Evolutionary conservation across 2,113 vertebrate species (phyloP).

Genomic region (Lepisosteus oculatus): DNA sequence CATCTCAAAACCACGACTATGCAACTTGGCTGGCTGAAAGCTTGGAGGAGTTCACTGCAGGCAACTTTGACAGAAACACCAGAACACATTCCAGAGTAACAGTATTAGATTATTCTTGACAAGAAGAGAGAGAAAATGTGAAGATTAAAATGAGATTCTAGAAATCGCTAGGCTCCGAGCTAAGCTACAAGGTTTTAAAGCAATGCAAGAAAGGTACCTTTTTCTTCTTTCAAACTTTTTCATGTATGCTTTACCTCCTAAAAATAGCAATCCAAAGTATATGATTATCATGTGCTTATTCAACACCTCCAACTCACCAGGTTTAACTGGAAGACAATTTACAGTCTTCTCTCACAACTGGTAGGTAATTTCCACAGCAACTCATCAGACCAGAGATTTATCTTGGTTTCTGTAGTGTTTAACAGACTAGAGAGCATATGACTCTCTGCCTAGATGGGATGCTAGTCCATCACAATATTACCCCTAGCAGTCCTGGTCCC

Average conservation of each 20-base stretch:
- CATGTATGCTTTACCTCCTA: too few relatives aligned
- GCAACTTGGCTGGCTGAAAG: conserved; percentile 16
- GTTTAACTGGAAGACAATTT: conserved; percentile 33
- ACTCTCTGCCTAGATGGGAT: too few relatives aligned
- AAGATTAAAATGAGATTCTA: neutral
- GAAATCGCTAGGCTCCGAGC: neutral
- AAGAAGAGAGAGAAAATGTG: neutral
- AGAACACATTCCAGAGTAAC: conserved; percentile 27
- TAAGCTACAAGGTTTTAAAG: conserved; percentile 17
- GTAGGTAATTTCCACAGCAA: neutral
- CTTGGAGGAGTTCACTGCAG: conserved; percentile 9
- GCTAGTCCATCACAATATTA: too few relatives aligned
- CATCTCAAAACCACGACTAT: conserved; percentile 20
- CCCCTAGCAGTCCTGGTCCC: too few relatives aligned
- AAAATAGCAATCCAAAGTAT: too few relatives aligned
- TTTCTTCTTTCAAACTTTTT: too few relatives aligned
- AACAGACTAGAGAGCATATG: too few relatives aligned
- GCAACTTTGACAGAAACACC: conserved; percentile 15
- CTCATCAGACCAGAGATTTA: too few relatives aligned
- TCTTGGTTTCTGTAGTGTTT: too few relatives aligned
- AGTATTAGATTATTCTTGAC: conserved; percentile 25
- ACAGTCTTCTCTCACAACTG: conserved; percentile 51
- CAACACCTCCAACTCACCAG: too few relatives aligned
- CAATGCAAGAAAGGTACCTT: neutral
- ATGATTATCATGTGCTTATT: too few relatives aligned